Evolutionary conservation across 92 coral and sea anemone genomes (phyloP).

Genomic region (Phymanthus crucifer): DNA sequence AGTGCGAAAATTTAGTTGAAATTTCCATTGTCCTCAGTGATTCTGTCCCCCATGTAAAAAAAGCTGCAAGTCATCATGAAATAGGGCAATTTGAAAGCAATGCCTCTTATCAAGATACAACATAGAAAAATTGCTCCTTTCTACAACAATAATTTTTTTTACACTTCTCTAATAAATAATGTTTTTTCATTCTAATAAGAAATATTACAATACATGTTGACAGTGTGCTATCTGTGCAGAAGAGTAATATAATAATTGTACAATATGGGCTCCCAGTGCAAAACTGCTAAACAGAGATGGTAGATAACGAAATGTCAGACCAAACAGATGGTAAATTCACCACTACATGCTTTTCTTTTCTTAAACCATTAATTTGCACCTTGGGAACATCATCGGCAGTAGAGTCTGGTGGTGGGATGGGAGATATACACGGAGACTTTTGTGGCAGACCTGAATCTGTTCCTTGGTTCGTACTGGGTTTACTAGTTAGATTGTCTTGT

Average conservation of each 20-base stretch:
- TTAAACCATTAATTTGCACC: slow-evolving; percentile 17
- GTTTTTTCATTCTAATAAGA: no score
- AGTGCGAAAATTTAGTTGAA: no score
- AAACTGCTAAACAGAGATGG: slow-evolving; percentile 45
- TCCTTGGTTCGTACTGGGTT: background rate
- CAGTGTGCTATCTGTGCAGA: no score
- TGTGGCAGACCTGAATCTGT: slow-evolving; percentile 19
- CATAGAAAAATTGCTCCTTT: no score
- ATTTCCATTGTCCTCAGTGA: no score
- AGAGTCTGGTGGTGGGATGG: slow-evolving; percentile 66
- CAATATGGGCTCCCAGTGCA: background rate
- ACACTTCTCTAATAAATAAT: no score
- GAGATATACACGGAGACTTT: slow-evolving; percentile 75
- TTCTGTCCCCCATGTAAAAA: no score
- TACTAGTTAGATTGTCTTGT: slow-evolving; percentile 25
- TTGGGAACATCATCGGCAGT: slow-evolving; percentile 11
- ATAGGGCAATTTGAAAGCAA: no score
- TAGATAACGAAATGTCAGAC: slow-evolving; percentile 74
- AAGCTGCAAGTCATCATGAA: no score
- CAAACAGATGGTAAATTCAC: slow-evolving; percentile 76
- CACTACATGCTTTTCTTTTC: slow-evolving; percentile 64
- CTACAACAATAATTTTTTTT: no score
- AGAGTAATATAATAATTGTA: background rate
- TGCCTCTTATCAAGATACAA: no score
- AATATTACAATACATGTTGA: no score